Conservation (phyloP, 2,888 invertebrate species). For the Polyommatus iphigenia region DNA sequence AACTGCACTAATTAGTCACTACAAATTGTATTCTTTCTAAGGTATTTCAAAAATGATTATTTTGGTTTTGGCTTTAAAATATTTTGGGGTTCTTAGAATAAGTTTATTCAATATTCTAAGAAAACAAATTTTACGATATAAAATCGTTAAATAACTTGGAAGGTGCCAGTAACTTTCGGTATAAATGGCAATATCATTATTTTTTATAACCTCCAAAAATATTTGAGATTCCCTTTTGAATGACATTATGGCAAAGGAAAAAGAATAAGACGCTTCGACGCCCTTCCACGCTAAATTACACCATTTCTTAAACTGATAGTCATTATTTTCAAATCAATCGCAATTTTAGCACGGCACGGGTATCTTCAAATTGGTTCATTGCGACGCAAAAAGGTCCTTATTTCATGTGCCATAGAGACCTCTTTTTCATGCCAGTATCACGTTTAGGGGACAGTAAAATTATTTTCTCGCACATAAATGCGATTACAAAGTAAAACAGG, state of each 20-base stretch:
- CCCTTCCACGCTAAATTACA: conserved; percentile 47
- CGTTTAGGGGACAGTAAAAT: conserved; percentile 43
- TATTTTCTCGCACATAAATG: conserved; percentile 44
- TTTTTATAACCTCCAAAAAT: conserved; percentile 24
- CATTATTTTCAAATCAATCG: conserved; percentile 53
- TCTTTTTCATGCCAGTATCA: conserved; percentile 35
- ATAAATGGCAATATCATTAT: conserved; percentile 22
- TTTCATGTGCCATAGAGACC: conserved; percentile 32
- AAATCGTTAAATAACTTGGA: not conserved
- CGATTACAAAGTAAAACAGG: conserved; percentile 46
- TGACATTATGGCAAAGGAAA: conserved; percentile 39
- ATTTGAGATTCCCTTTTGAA: conserved; percentile 34
- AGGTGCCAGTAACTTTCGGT: not conserved
- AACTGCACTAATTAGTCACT: no score
- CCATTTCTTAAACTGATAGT: conserved; percentile 50
- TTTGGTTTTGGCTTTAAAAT: no score
- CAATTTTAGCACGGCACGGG: conserved; percentile 44
- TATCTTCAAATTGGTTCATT: conserved; percentile 37
- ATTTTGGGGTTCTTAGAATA: not conserved
- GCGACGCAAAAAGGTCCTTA: conserved; percentile 38
- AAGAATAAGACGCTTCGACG: conserved; percentile 43
- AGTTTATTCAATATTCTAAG: not conserved
- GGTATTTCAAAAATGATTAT: no score
- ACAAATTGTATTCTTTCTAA: no score
- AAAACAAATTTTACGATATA: not conserved